Evolutionary conservation across 2,113 vertebrate species (phyloP).

Genomic region (Dasyornis broadbenti): DNA sequence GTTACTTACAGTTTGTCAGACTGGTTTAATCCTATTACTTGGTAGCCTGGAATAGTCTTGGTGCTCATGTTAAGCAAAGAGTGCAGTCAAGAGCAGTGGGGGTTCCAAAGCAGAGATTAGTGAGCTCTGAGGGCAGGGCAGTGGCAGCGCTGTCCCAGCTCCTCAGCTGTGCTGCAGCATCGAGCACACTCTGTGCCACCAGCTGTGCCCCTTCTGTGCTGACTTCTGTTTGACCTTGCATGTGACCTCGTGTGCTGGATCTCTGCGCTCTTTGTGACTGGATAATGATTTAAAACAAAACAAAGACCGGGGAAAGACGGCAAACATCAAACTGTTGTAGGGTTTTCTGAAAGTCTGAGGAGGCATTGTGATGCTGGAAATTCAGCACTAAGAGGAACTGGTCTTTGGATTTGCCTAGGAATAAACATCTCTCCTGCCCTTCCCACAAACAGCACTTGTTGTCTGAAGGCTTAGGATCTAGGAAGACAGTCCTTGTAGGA

Average conservation of each 20-base stretch:
- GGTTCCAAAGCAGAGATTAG: background rate
- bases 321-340: background rate
- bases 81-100: background rate
- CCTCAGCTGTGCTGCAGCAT: background rate
- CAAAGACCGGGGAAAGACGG: fast-evolving
- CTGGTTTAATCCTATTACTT: background rate
- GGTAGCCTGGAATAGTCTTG: background rate
- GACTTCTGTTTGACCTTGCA: background rate
- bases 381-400: background rate
- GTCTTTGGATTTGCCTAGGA: background rate
- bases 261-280: background rate
- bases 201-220: background rate
- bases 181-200: background rate
- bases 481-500: background rate
- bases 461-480: background rate
- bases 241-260: background rate
- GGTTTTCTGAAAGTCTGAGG: background rate
- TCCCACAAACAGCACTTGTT: background rate
- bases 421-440: background rate
- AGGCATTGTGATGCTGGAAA: background rate
- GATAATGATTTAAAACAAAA: background rate
- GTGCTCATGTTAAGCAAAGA: background rate
- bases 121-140: background rate
- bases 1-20: too few relatives aligned
- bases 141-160: background rate